A percentile compares a stretch with the other conserved stretches of the same genome.
These are phyloP conservation scores for Muscicapa comitata DNA, from an alignment of 2,797 vertebrate species.

Conservation along the genomic window DNA sequence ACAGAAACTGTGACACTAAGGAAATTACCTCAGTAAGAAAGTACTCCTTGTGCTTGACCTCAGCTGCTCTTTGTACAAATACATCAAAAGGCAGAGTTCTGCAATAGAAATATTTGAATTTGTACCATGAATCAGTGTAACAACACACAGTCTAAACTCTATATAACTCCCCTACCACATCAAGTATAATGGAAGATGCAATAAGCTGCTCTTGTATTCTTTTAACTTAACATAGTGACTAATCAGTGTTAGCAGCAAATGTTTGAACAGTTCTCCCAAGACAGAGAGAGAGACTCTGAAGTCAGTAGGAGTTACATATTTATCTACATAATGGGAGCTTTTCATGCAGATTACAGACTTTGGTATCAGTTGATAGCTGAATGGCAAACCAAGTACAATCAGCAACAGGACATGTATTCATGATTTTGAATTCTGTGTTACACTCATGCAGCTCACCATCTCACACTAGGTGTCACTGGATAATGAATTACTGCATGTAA, in stretches of 20 bases:
- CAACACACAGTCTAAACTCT: neutral
- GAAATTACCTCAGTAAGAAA: slow-evolving; percentile 87
- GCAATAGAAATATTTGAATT: slow-evolving; percentile 54
- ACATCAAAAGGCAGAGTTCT: slow-evolving; percentile 89
- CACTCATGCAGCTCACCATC: neutral
- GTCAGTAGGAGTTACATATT: neutral
- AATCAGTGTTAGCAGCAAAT: neutral
- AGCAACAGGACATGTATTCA: neutral
- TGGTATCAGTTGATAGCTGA: neutral
- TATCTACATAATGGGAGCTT: neutral
- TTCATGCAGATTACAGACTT: neutral
- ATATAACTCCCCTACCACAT: neutral
- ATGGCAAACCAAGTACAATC: neutral
- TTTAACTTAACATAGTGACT: neutral
- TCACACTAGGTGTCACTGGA: neutral
- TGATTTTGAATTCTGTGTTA: neutral
- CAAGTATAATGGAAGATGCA: neutral
- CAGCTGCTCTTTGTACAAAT: slow-evolving; percentile 88
- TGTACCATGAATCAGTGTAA: neutral
- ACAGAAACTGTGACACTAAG: neutral
- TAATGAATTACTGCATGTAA: neutral
- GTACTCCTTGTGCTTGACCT: slow-evolving; percentile 84
- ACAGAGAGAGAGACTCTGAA: neutral
- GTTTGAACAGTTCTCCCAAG: neutral
- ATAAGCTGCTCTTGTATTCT: neutral